phyloP scores from a whole-genome alignment of 1,140 invertebrate species.

The Aphaenogaster ashmeadi region DNA sequence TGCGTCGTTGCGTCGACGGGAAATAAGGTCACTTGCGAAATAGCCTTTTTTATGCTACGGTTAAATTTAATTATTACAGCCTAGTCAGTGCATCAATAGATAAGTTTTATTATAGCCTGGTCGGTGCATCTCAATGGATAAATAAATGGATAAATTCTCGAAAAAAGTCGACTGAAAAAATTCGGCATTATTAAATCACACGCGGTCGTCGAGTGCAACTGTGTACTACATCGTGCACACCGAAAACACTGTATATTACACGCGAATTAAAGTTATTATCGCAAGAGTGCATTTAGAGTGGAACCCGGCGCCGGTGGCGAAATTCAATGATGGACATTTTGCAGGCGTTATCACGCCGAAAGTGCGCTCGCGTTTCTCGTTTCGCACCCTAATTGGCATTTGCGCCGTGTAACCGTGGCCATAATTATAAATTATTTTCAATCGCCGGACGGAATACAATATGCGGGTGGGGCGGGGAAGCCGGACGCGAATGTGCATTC shows the following conservation, averaged over 20 bases:
- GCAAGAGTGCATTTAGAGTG: slow-evolving; percentile 21
- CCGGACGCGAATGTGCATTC: slow-evolving; percentile 58
- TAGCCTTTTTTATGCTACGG: background rate
- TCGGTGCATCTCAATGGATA: too few relatives aligned
- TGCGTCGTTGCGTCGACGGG: background rate
- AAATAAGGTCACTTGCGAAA: background rate
- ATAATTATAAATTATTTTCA: slow-evolving; percentile 78
- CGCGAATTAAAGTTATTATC: slow-evolving; percentile 25
- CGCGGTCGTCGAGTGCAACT: background rate
- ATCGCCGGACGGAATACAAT: slow-evolving; percentile 68
- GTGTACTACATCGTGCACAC: background rate
- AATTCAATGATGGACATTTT: slow-evolving; percentile 49
- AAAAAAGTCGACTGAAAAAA: background rate
- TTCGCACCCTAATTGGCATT: slow-evolving; percentile 73
- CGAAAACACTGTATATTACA: background rate
- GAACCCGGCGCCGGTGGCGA: background rate
- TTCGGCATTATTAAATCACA: background rate
- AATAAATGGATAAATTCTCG: background rate
- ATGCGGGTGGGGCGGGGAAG: background rate
- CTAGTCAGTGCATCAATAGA: background rate
- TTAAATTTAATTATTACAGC: slow-evolving; percentile 1
- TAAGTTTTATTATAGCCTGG: too few relatives aligned
- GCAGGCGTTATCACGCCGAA: background rate
- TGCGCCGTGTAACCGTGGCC: slow-evolving; percentile 44
- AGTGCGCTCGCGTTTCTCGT: slow-evolving; percentile 58